Evolutionary conservation across 2,888 invertebrate genomes (phyloP), one percentile per base, ranked within the genome.

Genomic region (Uloborus plumipes): DNA sequence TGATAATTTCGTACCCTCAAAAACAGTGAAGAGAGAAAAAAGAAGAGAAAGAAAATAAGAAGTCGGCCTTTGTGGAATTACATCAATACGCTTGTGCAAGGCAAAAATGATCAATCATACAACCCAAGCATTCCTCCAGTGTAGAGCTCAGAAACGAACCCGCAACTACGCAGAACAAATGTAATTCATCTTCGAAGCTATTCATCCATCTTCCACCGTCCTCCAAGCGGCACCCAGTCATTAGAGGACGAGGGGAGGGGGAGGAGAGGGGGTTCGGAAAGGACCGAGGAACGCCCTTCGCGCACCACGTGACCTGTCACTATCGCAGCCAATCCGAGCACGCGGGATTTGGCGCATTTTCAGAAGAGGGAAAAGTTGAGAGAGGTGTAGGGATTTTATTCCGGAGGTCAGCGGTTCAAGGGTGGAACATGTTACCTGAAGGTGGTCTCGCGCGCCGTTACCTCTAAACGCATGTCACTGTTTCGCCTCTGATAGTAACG

Each of bases 131-230:
- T 80, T 80, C 80, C 80, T 11, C 39, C 51, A 26, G 65, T 66
- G 61, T 51, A 58, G 62, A 72, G 78, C 67, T 39, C 62, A 66
- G 73, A 80, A 80, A 80, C 70, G 80, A 80, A 80, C 80, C 80
- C 70, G 74, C 80, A 80, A 80, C 80, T 80, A 74, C 69, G 69
- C 74, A 69, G 80, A 80, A 74, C 80, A 74, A 80, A 80, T 74
- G 80, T 74, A 80, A 80, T 80, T 80, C 80, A 80, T 80, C 80
- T 80, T 80, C 74, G 18, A 59, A 70, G 69, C 74, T 69, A 80
- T 80, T 74, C 80, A 80, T 80, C 80, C 47, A 80, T 80, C 80
- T 70, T 80, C 47, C 58, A 61, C 49, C 49, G 77, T 77, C 77
- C 64, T 65, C 20, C 49, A 39, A 7, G 70, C 69, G 80, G 78